phyloP scores from a whole-genome alignment of 2,888 invertebrate genomes.

The Acanthosepion pharaonis region DNA sequence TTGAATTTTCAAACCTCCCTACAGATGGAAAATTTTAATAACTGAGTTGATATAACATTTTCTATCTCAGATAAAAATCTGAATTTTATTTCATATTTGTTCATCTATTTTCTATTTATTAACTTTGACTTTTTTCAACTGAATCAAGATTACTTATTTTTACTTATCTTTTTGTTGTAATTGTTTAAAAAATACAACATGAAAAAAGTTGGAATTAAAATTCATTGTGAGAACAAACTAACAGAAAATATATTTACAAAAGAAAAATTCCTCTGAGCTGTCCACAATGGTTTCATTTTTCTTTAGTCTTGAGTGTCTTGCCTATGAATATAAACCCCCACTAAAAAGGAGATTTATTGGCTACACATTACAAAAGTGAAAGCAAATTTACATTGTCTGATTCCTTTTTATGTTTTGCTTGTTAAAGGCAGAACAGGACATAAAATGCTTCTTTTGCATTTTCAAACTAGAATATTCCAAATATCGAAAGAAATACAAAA shows the following conservation, averaged over 20 bases:
- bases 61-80: background rate
- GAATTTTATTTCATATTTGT: background rate
- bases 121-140: background rate
- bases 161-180: background rate
- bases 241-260: background rate
- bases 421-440: background rate
- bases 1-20: background rate
- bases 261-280: background rate
- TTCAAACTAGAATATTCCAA: background rate
- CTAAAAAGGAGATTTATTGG: background rate
- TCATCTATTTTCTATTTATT: too few species aligned
- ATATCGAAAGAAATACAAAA: background rate
- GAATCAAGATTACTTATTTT: background rate
- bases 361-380: background rate
- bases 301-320: background rate
- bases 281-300: background rate
- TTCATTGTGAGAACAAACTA: background rate
- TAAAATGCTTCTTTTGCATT: background rate
- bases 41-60: background rate
- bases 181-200: background rate
- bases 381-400: background rate
- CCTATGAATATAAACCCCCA: background rate
- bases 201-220: background rate
- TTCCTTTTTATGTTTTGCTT: background rate
- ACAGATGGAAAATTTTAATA: background rate